These are phyloP conservation scores for Malacosoma neustria DNA, from an alignment of 2,888 invertebrate species.

Conservation along the genomic window DNA sequence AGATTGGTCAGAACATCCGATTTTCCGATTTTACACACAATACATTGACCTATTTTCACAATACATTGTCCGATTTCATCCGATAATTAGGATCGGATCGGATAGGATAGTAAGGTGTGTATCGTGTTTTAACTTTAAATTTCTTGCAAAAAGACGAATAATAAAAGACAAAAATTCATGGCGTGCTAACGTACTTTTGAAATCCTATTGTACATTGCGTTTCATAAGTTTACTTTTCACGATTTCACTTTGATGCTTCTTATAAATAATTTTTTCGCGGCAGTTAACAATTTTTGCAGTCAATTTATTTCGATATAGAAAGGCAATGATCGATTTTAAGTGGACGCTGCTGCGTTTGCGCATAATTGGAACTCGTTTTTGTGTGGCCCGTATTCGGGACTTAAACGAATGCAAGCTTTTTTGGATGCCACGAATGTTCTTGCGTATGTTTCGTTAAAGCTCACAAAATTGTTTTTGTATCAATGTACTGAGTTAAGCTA, in stretches of 20 bases:
- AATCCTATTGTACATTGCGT: no score
- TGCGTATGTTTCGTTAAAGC: background rate
- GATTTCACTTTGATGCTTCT: constrained; percentile 37
- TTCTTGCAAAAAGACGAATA: no score
- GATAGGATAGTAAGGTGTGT: no score
- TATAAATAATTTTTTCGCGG: constrained; percentile 35
- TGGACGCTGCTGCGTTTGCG: constrained; percentile 56
- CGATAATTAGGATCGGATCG: no score
- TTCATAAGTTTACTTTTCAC: constrained; percentile 41
- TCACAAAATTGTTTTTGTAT: background rate
- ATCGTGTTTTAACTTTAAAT: no score
- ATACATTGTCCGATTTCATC: no score
- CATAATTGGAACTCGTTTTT: constrained; percentile 66
- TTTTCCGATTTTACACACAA: no score
- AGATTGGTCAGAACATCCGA: no score
- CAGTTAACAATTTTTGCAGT: constrained; percentile 39
- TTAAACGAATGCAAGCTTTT: background rate
- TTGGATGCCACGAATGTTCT: background rate
- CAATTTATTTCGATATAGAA: constrained; percentile 44
- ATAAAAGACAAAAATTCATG: no score
- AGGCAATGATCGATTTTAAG: constrained; percentile 50
- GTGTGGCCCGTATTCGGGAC: constrained; percentile 50
- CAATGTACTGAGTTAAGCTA: background rate
- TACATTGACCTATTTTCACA: no score
- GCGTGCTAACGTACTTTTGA: no score